A percentile compares a stretch with the other conserved stretches of the same genome.
Conservation (phyloP, 2,797 vertebrate species). For the Emydoidea blandingii region DNA sequence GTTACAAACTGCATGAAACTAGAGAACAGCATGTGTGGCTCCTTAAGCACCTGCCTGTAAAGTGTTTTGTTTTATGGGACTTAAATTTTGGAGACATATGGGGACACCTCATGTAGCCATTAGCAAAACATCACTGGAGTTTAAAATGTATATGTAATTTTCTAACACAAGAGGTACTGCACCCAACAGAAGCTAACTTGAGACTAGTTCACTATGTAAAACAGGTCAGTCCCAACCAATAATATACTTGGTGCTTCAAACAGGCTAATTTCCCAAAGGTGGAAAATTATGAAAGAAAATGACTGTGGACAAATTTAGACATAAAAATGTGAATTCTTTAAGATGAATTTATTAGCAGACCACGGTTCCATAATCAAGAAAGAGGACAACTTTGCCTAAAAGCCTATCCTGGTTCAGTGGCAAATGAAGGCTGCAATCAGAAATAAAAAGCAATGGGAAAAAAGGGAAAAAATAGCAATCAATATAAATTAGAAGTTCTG, state of each 20-base stretch:
- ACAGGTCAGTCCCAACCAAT: neutral
- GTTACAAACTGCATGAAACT: neutral
- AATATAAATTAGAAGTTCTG: neutral
- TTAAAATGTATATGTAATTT: neutral
- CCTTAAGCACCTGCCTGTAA: neutral
- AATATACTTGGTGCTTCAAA: neutral
- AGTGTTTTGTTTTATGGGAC: neutral
- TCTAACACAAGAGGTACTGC: neutral
- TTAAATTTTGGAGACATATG: neutral
- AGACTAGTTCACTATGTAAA: neutral
- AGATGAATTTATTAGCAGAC: neutral
- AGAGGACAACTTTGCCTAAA: neutral
- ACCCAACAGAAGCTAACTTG: fast-evolving
- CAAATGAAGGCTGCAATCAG: neutral
- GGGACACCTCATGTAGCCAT: neutral
- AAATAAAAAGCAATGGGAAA: neutral
- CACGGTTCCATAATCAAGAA: neutral
- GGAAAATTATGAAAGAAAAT: neutral
- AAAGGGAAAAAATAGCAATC: neutral
- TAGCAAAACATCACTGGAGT: neutral
- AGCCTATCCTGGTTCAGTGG: neutral
- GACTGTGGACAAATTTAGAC: neutral
- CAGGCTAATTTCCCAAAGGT: neutral
- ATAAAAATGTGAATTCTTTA: neutral
- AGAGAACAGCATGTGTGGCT: neutral